Percentiles rank a stretch among this genome's conserved stretches.
Evolutionary conservation across 2,113 vertebrate genomes (phyloP).

Genomic region (Pelvicachromis taeniatus): DNA sequence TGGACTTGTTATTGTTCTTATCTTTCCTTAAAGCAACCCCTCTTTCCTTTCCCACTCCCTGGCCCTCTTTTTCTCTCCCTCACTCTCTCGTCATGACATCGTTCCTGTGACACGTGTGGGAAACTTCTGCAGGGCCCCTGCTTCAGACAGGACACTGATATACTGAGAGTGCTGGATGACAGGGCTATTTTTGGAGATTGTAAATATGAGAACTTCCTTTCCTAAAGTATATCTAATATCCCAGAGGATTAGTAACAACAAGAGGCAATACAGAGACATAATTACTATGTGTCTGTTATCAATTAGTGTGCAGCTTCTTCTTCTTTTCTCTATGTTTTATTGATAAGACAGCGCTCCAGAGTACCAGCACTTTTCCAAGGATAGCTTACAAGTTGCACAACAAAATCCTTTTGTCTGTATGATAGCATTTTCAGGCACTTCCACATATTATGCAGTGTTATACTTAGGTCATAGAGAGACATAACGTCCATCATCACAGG

Average conservation of each 20-base stretch:
- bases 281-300: background rate
- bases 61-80: conserved; percentile 6
- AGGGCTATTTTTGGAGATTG: conserved; percentile 70
- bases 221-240: conserved; percentile 62
- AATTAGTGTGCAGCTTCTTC: background rate
- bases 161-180: conserved; percentile 66
- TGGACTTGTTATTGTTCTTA: conserved; percentile 6
- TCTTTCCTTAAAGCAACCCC: conserved; percentile 29
- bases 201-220: conserved; percentile 79
- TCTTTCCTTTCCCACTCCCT: background rate
- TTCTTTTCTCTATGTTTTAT: background rate
- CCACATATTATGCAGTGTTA: background rate
- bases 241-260: conserved; percentile 49
- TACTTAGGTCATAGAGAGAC: background rate
- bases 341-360: background rate
- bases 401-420: background rate
- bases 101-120: conserved; percentile 67
- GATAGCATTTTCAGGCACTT: background rate
- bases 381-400: background rate
- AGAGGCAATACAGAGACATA: background rate
- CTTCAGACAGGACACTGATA: conserved; percentile 67
- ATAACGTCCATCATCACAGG: background rate
- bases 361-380: background rate
- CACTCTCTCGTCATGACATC: conserved; percentile 56
- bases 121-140: conserved; percentile 60